These are phyloP conservation scores for Leptocoma aspasia DNA, from an alignment of 2,113 vertebrate genomes.

Conservation along the genomic window DNA sequence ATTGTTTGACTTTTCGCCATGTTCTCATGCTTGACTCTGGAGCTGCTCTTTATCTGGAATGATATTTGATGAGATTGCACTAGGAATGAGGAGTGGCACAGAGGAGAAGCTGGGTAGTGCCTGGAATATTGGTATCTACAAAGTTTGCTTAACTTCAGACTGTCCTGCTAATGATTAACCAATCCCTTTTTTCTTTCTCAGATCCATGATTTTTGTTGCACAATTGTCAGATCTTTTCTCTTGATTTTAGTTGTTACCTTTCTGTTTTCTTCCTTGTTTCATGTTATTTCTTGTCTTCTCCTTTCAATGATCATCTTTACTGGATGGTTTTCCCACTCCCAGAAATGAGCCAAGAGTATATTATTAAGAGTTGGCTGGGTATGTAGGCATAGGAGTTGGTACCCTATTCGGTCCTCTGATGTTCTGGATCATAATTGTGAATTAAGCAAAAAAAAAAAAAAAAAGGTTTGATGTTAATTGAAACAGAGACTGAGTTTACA, in stretches of 20 bases:
- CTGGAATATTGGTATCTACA: neutral
- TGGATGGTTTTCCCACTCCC: neutral
- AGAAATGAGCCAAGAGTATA: neutral
- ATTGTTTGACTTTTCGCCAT: neutral
- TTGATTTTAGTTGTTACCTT: neutral
- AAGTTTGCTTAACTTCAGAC: neutral
- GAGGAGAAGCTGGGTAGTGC: neutral
- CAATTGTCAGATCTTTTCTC: neutral
- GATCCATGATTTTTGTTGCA: neutral
- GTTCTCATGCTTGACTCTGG: neutral
- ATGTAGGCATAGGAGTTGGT: neutral
- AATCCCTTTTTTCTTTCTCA: neutral
- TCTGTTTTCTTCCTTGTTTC: constrained; percentile 8
- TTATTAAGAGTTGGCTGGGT: neutral
- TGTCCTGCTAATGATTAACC: neutral
- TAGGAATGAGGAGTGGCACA: constrained; percentile 26
- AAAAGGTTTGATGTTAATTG: neutral
- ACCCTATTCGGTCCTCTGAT: neutral
- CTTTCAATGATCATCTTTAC: neutral
- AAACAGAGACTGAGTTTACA: neutral
- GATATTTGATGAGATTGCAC: neutral
- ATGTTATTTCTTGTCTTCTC: neutral
- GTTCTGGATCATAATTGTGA: neutral
- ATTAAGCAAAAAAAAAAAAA: neutral
- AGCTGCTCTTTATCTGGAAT: neutral